phyloP scores from a whole-genome alignment of 2,113 vertebrate species.

The Balaeniceps rex region DNA sequence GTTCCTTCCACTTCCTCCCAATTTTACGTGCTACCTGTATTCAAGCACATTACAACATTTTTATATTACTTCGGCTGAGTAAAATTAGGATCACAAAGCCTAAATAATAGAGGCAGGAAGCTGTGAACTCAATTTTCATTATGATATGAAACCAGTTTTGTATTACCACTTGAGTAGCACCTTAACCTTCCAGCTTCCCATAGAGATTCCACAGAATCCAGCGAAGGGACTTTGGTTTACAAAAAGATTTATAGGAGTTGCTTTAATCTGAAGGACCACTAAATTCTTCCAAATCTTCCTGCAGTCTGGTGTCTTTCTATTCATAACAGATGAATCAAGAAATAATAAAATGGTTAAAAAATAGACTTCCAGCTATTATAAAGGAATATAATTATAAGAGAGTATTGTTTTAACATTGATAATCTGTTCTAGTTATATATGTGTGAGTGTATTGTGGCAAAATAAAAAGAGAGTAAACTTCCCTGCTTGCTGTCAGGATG shows the following conservation, averaged over 20 bases:
- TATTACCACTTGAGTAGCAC: accelerated
- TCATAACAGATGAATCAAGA: background rate
- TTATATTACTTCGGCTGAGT: background rate
- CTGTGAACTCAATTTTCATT: background rate
- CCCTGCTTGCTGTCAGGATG: background rate
- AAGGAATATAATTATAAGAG: background rate
- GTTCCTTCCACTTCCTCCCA: background rate
- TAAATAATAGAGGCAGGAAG: background rate
- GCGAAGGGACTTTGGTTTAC: background rate
- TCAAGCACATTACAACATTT: background rate
- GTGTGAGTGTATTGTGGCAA: background rate
- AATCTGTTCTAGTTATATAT: background rate
- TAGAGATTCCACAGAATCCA: background rate
- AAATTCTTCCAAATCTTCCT: background rate
- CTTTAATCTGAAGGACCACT: background rate
- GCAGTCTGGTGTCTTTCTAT: background rate
- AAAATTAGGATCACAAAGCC: background rate
- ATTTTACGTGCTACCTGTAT: background rate
- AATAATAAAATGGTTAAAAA: background rate
- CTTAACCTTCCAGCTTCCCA: background rate
- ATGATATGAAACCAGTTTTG: background rate
- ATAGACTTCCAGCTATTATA: background rate
- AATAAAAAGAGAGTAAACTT: background rate
- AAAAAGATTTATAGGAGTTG: background rate
- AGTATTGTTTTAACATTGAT: background rate